These are phyloP conservation scores for Anas georgica DNA, from an alignment of 2,797 vertebrate species.

Conservation along the genomic window DNA sequence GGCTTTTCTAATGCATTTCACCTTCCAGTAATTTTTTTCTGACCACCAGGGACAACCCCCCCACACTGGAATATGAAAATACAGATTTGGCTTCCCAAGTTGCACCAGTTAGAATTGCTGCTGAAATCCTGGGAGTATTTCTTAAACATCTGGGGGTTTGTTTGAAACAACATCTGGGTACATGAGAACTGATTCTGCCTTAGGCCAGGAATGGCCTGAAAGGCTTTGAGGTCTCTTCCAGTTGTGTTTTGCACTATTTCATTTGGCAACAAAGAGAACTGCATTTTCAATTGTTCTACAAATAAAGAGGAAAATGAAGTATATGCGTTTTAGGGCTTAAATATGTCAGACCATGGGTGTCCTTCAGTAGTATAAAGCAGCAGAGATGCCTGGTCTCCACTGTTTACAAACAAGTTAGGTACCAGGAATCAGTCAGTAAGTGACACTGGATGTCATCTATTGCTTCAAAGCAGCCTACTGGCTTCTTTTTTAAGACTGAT, in stretches of 20 bases:
- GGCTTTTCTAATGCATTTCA: neutral
- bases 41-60: neutral
- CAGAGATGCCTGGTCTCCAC: neutral
- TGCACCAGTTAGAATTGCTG: neutral
- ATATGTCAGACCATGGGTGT: neutral
- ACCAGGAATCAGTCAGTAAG: neutral
- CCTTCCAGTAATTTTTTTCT: neutral
- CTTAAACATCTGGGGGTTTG: neutral
- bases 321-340: neutral
- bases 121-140: neutral
- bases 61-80: neutral
- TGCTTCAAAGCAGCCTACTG: neutral
- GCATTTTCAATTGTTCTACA: neutral
- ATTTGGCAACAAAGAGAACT: neutral
- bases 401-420: accelerated
- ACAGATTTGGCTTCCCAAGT: neutral
- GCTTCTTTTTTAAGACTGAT: neutral
- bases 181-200: neutral
- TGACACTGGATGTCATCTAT: neutral
- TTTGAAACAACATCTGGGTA: neutral
- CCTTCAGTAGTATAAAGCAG: neutral
- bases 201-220: neutral
- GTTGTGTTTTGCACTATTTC: neutral
- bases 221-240: neutral
- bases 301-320: neutral